These are phyloP conservation scores for Notiomystis cincta DNA, from an alignment of 2,113 vertebrate genomes.

Conservation along the genomic window DNA sequence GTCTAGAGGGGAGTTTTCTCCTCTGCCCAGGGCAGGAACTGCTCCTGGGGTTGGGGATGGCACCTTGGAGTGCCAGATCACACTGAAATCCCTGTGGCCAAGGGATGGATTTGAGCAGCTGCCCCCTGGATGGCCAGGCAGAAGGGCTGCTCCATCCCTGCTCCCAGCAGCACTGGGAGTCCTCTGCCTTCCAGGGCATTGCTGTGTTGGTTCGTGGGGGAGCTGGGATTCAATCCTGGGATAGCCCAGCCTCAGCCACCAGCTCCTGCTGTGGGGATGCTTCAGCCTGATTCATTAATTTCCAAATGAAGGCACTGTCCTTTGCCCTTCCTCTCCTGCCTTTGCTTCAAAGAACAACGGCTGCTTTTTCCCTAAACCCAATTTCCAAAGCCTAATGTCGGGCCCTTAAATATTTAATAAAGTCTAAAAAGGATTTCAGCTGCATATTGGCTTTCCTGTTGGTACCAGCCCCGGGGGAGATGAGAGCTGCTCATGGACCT, in stretches of 20 bases:
- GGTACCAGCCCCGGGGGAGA: neutral
- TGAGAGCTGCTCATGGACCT: neutral
- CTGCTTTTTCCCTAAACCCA: neutral
- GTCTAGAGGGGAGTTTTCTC: neutral
- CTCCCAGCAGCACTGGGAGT: neutral
- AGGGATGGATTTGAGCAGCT: neutral
- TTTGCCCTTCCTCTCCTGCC: neutral
- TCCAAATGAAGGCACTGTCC: neutral
- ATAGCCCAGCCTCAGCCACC: neutral
- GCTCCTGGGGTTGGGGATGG: accelerated
- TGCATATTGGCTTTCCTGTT: conserved; percentile 31
- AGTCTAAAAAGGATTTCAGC: conserved; percentile 51
- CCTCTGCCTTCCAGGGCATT: neutral
- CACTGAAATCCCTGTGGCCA: neutral
- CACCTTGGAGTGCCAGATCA: accelerated
- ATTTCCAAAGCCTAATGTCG: neutral
- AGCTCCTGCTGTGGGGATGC: neutral
- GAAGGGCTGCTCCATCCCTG: neutral
- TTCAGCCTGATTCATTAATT: neutral
- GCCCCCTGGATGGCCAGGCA: accelerated
- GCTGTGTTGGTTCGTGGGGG: accelerated
- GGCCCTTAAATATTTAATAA: conserved; percentile 58
- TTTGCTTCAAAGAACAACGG: neutral
- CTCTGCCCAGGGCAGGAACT: neutral
- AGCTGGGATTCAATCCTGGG: neutral